Evolutionary conservation across 2,888 invertebrate genomes (phyloP).

Genomic region (Cistogaster globosa): DNA sequence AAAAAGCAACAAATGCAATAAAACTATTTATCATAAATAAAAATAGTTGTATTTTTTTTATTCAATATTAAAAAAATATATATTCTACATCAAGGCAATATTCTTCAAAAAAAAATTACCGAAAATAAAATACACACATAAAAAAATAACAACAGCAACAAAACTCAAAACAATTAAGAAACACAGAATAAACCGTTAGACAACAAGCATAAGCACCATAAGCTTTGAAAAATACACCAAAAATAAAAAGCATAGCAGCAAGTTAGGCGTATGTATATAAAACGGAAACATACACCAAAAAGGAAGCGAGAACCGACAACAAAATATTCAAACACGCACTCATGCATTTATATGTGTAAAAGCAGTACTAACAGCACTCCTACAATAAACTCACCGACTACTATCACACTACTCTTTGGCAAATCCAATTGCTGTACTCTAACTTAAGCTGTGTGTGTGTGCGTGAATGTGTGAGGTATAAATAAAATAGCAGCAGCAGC

Average conservation of each 20-base stretch:
- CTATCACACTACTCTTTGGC: neutral
- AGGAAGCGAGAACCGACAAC: slow-evolving; percentile 66
- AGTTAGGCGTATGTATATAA: slow-evolving; percentile 46
- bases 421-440: slow-evolving; percentile 20
- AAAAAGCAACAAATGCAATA: slow-evolving; percentile 38
- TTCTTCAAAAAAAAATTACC: slow-evolving; percentile 3
- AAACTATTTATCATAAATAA: slow-evolving; percentile 26
- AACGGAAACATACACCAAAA: slow-evolving; percentile 66
- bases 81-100: slow-evolving; percentile 22
- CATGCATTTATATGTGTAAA: neutral
- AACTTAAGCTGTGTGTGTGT: neutral
- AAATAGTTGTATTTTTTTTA: neutral
- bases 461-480: slow-evolving; percentile 1
- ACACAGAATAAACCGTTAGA: slow-evolving; percentile 51
- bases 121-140: slow-evolving; percentile 40
- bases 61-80: slow-evolving; percentile 10
- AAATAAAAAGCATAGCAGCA: slow-evolving; percentile 37
- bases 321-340: slow-evolving; percentile 18
- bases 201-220: slow-evolving; percentile 56
- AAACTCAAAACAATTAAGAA: slow-evolving; percentile 11
- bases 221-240: slow-evolving; percentile 36
- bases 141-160: slow-evolving; percentile 24
- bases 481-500: slow-evolving; percentile 28
- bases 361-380: slow-evolving; percentile 24
- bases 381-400: slow-evolving; percentile 19